A percentile compares a stretch with the other conserved stretches of the same genome.
phyloP scores from a whole-genome alignment of 1,140 invertebrate species.

The Drosophila tani region DNA sequence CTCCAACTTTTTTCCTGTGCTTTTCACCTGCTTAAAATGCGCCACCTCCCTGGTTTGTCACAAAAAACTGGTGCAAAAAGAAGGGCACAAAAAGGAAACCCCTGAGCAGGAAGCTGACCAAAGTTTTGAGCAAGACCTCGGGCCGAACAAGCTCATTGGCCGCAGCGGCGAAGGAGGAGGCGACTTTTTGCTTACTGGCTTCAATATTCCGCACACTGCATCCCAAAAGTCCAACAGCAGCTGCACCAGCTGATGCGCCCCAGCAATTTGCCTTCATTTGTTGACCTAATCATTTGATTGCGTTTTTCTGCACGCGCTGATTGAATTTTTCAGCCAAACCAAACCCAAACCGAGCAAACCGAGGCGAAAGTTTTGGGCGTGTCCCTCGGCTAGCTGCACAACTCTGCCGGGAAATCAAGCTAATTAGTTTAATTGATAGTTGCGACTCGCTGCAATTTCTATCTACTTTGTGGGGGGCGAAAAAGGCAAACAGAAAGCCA shows the following conservation, averaged over 20 bases:
- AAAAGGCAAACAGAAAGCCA: slow-evolving; percentile 32
- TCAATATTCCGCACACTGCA: slow-evolving; percentile 20
- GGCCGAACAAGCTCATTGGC: slow-evolving; percentile 34
- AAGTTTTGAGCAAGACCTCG: slow-evolving; percentile 49
- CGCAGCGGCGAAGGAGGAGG: slow-evolving; percentile 1
- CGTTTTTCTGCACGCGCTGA: slow-evolving; percentile 77
- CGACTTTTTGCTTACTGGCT: slow-evolving; percentile 41
- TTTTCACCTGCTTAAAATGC: slow-evolving; percentile 59
- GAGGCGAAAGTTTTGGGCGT: slow-evolving; percentile 54
- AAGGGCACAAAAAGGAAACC: slow-evolving; percentile 13
- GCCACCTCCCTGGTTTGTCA: not conserved
- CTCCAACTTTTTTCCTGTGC: slow-evolving; percentile 37
- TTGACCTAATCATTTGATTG: slow-evolving; percentile 83
- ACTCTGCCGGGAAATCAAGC: slow-evolving; percentile 60
- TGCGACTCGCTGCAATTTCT: slow-evolving; percentile 48
- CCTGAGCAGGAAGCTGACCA: slow-evolving; percentile 32
- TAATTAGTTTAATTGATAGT: slow-evolving; percentile 83
- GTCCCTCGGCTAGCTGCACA: slow-evolving; percentile 14
- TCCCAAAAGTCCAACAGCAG: slow-evolving; percentile 18
- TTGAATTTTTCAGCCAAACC: slow-evolving; percentile 65
- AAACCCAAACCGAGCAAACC: slow-evolving; percentile 18
- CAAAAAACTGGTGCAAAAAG: slow-evolving; percentile 4
- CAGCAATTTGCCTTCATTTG: slow-evolving; percentile 79
- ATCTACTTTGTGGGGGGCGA: slow-evolving; percentile 9
- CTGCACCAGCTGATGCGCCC: slow-evolving; percentile 35